phyloP scores from a whole-genome alignment of 2,888 invertebrate species.

The Hesperia comma region DNA sequence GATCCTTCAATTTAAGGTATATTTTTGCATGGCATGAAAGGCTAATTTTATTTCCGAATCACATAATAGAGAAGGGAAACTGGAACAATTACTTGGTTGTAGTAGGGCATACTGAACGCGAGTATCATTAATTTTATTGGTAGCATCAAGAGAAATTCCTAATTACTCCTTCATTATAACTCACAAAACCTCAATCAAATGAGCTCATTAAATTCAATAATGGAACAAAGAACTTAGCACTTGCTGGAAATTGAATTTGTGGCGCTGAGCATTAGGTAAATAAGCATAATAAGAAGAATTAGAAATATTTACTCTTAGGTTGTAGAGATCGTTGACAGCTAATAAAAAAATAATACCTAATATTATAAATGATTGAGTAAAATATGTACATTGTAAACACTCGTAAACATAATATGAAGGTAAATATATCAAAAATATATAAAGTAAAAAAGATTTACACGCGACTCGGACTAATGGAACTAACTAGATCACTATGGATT shows the following conservation, averaged over 20 bases:
- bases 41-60: conserved; percentile 51
- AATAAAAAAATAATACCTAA: too few species aligned
- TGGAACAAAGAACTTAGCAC: conserved; percentile 24
- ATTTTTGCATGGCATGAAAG: not conserved
- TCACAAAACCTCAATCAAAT: conserved; percentile 40
- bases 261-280: conserved; percentile 2
- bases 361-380: too few species aligned
- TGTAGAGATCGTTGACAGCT: too few species aligned
- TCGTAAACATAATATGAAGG: not conserved
- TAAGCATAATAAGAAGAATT: too few species aligned
- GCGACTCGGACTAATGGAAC: conserved; percentile 41
- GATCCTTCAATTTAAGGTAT: not conserved
- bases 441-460: conserved; percentile 47
- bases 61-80: conserved; percentile 64
- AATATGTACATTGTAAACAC: not conserved
- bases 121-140: conserved; percentile 64
- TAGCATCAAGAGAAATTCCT: conserved; percentile 66
- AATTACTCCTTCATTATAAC: conserved; percentile 55
- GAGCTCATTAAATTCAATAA: conserved; percentile 49
- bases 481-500: conserved; percentile 57
- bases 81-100: conserved; percentile 67
- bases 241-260: conserved; percentile 1
- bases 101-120: conserved; percentile 55
- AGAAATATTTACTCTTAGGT: too few species aligned
- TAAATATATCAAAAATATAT: conserved; percentile 3